phyloP scores from a whole-genome alignment of 2,797 vertebrate genomes.

The Lagorchestes hirsutus region DNA sequence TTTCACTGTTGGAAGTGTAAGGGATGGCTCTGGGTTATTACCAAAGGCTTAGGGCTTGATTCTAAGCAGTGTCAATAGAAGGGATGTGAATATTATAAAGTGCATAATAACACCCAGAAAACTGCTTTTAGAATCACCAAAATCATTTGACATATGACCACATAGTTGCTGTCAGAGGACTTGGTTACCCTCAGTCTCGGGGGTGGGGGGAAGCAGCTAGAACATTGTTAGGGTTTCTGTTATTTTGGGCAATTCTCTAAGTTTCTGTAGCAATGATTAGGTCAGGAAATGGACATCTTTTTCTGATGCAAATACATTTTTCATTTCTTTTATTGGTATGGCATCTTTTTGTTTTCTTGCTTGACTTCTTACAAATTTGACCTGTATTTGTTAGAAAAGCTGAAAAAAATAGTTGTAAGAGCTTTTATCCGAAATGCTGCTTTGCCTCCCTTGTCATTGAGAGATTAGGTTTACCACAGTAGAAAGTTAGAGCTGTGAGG shows the following conservation, averaged over 20 bases:
- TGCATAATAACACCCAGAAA: constrained; percentile 42
- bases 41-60: constrained; percentile 6
- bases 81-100: constrained; percentile 47
- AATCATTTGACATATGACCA: constrained; percentile 58
- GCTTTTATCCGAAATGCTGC: background rate
- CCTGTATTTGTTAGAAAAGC: constrained; percentile 39
- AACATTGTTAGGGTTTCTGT: background rate
- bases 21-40: constrained; percentile 42
- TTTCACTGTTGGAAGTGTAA: constrained; percentile 44
- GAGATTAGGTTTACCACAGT: background rate
- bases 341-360: constrained; percentile 17
- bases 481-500: background rate
- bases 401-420: constrained; percentile 28
- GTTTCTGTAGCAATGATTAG: background rate
- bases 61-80: constrained; percentile 32
- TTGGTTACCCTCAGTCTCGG: constrained; percentile 24
- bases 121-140: constrained; percentile 30
- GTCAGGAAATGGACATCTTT: constrained; percentile 23
- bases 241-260: background rate
- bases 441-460: background rate
- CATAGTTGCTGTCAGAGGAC: constrained; percentile 40
- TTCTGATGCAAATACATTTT: constrained; percentile 18
- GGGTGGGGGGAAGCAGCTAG: background rate
- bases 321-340: constrained; percentile 2
- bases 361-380: constrained; percentile 16